phyloP scores from a whole-genome alignment of 2,113 vertebrate genomes.

The Saimiri boliviensis region DNA sequence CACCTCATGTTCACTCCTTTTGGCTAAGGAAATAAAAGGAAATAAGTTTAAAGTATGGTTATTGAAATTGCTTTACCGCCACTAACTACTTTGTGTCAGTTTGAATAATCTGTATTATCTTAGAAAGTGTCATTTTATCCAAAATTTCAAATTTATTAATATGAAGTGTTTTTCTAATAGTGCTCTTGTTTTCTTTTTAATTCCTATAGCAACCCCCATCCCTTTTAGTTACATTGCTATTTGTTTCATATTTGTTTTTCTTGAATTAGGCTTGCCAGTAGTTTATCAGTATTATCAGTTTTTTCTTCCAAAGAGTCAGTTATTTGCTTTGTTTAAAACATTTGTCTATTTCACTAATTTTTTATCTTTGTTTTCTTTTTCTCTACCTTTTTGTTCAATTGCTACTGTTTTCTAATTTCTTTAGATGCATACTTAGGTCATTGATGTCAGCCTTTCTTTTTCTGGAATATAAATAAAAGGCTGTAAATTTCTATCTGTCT shows the following conservation, averaged over 20 bases:
- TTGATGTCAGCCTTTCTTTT: background rate
- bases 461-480: background rate
- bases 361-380: background rate
- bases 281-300: background rate
- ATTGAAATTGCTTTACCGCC: background rate
- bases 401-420: background rate
- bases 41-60: background rate
- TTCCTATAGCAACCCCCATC: background rate
- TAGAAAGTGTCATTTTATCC: background rate
- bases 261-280: background rate
- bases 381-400: background rate
- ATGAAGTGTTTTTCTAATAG: background rate
- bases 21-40: background rate
- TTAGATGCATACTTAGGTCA: background rate
- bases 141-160: background rate
- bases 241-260: background rate
- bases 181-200: background rate
- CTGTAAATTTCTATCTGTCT: background rate
- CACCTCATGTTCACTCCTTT: background rate
- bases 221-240: background rate
- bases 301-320: background rate
- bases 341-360: background rate
- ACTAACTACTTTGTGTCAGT: background rate
- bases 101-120: background rate
- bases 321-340: background rate